phyloP scores from a whole-genome alignment of 2,113 vertebrate species.

The Hippocampus comes region DNA sequence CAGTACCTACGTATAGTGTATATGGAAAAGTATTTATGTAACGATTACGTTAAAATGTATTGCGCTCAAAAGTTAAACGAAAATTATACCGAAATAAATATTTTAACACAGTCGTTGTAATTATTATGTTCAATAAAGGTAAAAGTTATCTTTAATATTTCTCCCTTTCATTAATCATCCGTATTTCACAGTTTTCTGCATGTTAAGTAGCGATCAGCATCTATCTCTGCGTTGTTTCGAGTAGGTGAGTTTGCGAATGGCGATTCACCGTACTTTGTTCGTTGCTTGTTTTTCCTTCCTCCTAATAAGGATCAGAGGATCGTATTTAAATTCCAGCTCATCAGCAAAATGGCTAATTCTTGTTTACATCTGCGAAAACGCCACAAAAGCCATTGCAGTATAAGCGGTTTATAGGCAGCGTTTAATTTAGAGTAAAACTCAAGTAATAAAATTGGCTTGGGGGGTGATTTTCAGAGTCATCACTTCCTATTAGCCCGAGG shows the following conservation, averaged over 20 bases:
- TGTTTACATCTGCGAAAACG: constrained; percentile 1
- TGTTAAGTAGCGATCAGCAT: too few relatives aligned
- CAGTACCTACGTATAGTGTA: too few relatives aligned
- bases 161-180: too few relatives aligned
- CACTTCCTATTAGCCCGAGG: constrained; percentile 5
- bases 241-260: background rate
- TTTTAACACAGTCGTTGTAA: too few relatives aligned
- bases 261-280: background rate
- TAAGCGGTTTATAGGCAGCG: background rate
- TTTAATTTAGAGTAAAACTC: constrained; percentile 11
- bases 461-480: constrained; percentile 7
- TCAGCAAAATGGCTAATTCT: background rate
- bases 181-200: too few relatives aligned
- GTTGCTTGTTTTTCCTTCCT: background rate
- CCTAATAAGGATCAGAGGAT: background rate
- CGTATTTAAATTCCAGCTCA: background rate
- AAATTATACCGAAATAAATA: too few relatives aligned
- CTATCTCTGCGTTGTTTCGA: background rate
- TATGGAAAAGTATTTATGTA: too few relatives aligned
- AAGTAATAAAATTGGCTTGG: constrained; percentile 7
- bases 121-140: too few relatives aligned
- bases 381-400: background rate
- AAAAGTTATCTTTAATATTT: too few relatives aligned
- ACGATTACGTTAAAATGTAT: too few relatives aligned
- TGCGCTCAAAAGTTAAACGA: too few relatives aligned